These are phyloP conservation scores for Lingula anatina DNA, from an alignment of 2,888 invertebrate genomes.

Conservation along the genomic window DNA sequence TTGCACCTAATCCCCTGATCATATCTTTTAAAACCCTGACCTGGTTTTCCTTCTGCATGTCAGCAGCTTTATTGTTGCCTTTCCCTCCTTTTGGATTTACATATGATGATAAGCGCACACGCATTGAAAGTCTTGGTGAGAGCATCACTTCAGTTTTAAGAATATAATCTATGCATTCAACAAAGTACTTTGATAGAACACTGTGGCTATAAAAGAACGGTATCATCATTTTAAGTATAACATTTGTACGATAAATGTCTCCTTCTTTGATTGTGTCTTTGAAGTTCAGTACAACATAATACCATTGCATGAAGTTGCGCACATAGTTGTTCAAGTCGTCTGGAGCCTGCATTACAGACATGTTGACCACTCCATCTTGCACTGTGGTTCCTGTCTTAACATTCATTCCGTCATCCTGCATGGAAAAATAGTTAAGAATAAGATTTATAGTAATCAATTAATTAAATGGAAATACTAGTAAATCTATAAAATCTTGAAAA, in stretches of 20 bases:
- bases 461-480: too few relatives aligned
- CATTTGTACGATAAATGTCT: conserved; percentile 6
- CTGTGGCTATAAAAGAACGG: conserved; percentile 11
- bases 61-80: conserved; percentile 3
- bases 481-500: too few relatives aligned
- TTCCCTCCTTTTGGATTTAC: conserved; percentile 1
- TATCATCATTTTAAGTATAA: conserved; percentile 7
- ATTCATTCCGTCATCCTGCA: too few relatives aligned
- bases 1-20: conserved; percentile 1
- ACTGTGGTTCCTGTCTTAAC: too few relatives aligned
- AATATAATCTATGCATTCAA: too few relatives aligned
- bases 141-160: conserved; percentile 1
- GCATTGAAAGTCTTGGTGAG: not conserved
- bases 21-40: not conserved
- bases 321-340: conserved; percentile 8
- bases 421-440: too few relatives aligned
- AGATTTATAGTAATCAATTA: too few relatives aligned
- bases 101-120: not conserved
- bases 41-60: conserved; percentile 4
- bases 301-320: conserved; percentile 4
- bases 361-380: too few relatives aligned
- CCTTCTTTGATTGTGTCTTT: conserved; percentile 9
- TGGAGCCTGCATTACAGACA: not conserved
- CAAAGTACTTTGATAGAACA: conserved; percentile 7
- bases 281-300: conserved; percentile 5